Evolutionary conservation across 2,888 invertebrate genomes (phyloP), one percentile per base, ranked within the genome.

Genomic region (Hypomecis atomaria): DNA sequence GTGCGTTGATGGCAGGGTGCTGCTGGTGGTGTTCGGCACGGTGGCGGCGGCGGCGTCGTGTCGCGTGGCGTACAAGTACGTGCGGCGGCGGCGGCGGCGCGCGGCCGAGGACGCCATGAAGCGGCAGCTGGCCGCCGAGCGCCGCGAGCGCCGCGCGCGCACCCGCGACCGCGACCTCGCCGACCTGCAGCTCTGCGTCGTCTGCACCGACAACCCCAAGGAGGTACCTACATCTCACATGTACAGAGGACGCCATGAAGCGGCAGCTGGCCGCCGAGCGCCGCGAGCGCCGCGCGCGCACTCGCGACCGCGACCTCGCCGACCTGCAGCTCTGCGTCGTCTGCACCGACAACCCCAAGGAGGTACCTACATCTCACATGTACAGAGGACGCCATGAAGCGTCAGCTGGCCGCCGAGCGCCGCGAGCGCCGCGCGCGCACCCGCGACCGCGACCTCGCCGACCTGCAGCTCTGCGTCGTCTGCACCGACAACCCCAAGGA

Each of bases 201-300:
- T 98, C n/a, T 98, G 98, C 85, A 93, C 96, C 43, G 94, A 94
- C 62, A 97, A 97, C 90, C 97, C 97, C 0, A n/a, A n/a, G n/a
- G n/a, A n/a, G n/a, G n/a, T n/a, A n/a, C n/a, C n/a, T n/a, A n/a
- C n/a, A n/a, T n/a, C n/a, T n/a, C n/a, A n/a, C n/a, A n/a, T n/a
- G n/a, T n/a, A n/a, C n/a, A n/a, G 94, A 95, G 69, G 95, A 95
- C 71, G 87, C 86, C 73, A 78, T 95, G 69, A 95, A 94, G 78
- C 88, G 89, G 68, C 93, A 95, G 75, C 86, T 96, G 10, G 96
- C 96, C 52, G 94, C 93, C 34, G 94, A 95, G 0, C 93, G 97
- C 1, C 93, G 94, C 63, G 94, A 94, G 77, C 92, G 97, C 43
- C 88, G 97, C 45, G 94, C 95, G 60, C 92, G 92, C 69, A 95